A percentile compares a stretch with the other conserved stretches of the same genome.
Evolutionary conservation across 2,113 vertebrate genomes (phyloP).

Genomic region (Cairina moschata): DNA sequence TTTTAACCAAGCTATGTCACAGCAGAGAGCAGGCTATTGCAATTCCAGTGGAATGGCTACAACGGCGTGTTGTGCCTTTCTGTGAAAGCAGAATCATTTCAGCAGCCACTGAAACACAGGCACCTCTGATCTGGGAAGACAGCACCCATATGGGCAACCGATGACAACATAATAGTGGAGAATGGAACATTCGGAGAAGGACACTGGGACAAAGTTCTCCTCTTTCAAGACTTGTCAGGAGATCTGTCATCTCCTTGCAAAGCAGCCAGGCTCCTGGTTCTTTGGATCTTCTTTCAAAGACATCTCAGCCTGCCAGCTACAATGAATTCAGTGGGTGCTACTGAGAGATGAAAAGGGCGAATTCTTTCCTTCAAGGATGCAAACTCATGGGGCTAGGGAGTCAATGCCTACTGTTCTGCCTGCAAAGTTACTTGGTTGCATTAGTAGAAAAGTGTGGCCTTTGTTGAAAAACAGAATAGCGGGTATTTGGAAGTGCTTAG

Average conservation of each 20-base stretch:
- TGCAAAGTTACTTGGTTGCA: not conserved
- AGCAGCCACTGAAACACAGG: not conserved
- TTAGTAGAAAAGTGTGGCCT: not conserved
- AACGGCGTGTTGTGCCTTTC: not conserved
- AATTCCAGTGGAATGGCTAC: not conserved
- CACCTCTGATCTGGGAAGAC: not conserved
- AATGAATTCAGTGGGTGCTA: slow-evolving; percentile 3
- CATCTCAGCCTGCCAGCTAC: not conserved
- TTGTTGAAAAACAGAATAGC: not conserved
- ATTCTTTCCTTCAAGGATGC: slow-evolving; percentile 3
- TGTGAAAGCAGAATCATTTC: not conserved
- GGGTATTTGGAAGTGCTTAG: not conserved
- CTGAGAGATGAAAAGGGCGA: slow-evolving; percentile 13
- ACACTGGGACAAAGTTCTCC: not conserved
- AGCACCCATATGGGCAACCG: not conserved
- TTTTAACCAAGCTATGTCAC: not conserved
- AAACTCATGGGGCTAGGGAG: not conserved
- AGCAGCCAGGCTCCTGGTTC: not conserved
- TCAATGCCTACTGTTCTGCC: not conserved
- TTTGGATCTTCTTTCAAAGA: slow-evolving; percentile 43
- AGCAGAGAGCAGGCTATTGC: not conserved
- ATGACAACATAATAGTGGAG: slow-evolving; percentile 36
- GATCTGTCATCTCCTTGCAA: slow-evolving; percentile 38
- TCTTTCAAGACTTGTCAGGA: slow-evolving; percentile 1
- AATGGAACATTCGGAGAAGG: not conserved